phyloP scores from a whole-genome alignment of 2,888 invertebrate species.

The Eupeodes luniger region DNA sequence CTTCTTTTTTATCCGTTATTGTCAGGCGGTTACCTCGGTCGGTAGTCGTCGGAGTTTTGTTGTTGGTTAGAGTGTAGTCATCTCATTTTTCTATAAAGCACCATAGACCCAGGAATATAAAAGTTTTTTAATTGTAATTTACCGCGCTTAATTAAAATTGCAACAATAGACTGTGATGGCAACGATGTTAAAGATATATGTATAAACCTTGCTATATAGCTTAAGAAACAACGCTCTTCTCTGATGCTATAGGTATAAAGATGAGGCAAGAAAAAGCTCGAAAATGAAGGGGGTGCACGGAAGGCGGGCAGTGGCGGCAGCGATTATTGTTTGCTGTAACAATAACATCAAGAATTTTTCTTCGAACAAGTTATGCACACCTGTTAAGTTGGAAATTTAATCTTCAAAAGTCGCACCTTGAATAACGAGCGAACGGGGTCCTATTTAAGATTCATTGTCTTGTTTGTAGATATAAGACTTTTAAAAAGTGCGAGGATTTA shows the following conservation, averaged over 20 bases:
- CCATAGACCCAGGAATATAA: conserved; percentile 32
- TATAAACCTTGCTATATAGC: background rate
- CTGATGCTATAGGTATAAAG: conserved; percentile 16
- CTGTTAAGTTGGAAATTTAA: conserved; percentile 56
- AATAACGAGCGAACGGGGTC: background rate
- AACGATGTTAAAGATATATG: too few relatives aligned
- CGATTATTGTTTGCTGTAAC: conserved; percentile 64
- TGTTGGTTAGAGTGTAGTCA: background rate
- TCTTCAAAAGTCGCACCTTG: conserved; percentile 22
- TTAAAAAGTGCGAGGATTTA: too few relatives aligned
- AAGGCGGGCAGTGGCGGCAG: too few relatives aligned
- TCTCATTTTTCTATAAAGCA: conserved; percentile 18
- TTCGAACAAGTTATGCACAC: conserved; percentile 60
- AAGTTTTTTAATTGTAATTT: conserved; percentile 74
- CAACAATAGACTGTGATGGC: conserved; percentile 53
- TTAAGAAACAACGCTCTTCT: background rate
- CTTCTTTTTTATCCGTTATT: background rate
- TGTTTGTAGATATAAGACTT: too few relatives aligned
- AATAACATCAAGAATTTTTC: conserved; percentile 57
- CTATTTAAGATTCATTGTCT: too few relatives aligned
- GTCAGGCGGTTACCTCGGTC: background rate
- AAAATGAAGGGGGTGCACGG: conserved; percentile 53
- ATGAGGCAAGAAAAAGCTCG: conserved; percentile 37
- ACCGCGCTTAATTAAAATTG: conserved; percentile 75
- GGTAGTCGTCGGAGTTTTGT: background rate